These are phyloP conservation scores for Cydia fagiglandana DNA, from an alignment of 1,140 invertebrate genomes.

Conservation along the genomic window DNA sequence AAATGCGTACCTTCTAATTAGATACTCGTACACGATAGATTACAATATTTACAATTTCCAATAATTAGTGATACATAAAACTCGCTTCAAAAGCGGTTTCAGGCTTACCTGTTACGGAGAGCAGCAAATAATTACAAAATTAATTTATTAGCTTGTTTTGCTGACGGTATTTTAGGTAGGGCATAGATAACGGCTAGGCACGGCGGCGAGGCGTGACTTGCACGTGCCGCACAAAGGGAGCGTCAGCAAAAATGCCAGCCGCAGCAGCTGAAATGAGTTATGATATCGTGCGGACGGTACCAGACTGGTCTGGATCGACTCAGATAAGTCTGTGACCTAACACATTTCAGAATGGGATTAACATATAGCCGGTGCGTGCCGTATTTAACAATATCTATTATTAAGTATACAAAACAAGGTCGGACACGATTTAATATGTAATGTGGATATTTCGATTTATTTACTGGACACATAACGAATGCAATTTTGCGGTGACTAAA, in stretches of 20 bases:
- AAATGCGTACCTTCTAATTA: neutral
- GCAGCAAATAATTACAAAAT: constrained; percentile 14
- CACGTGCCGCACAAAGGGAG: constrained; percentile 32
- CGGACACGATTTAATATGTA: no score
- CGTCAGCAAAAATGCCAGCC: constrained; percentile 23
- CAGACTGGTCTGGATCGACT: neutral
- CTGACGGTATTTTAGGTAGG: constrained; percentile 19
- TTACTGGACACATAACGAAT: no score
- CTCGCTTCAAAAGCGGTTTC: neutral
- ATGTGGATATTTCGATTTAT: no score
- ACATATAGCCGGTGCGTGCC: no score
- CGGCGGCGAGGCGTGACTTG: constrained; percentile 34
- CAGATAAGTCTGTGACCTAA: constrained; percentile 24
- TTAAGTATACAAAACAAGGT: neutral
- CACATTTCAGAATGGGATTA: constrained; percentile 20
- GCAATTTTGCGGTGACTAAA: no score
- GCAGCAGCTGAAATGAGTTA: constrained; percentile 18
- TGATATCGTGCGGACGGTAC: neutral
- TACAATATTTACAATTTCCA: constrained; percentile 9
- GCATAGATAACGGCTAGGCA: constrained; percentile 29
- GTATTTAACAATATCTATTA: neutral
- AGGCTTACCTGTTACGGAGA: constrained; percentile 1
- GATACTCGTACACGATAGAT: constrained; percentile 2
- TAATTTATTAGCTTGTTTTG: constrained; percentile 17
- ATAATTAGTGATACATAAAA: neutral